phyloP scores from a whole-genome alignment of 2,113 vertebrate genomes.

The Antechinus flavipes region DNA sequence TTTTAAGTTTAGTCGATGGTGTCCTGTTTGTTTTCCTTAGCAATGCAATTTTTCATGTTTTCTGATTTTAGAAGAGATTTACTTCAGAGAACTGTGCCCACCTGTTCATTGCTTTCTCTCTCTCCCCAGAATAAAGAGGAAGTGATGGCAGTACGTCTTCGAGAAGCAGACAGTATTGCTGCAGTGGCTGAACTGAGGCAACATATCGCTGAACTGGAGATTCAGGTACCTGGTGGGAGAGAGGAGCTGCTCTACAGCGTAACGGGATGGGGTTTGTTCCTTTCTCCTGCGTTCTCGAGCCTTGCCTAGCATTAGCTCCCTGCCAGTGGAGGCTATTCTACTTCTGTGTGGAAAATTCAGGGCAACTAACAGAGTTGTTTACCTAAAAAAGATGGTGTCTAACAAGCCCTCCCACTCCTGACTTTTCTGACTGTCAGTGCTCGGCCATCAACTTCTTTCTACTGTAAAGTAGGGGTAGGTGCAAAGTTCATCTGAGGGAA shows the following conservation, averaged over 20 bases:
- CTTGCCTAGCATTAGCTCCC: neutral
- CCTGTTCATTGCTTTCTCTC: constrained; percentile 45
- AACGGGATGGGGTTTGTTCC: neutral
- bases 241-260: neutral
- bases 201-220: constrained; percentile 97
- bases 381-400: neutral
- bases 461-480: neutral
- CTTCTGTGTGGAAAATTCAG: neutral
- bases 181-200: constrained; percentile 97
- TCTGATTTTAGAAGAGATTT: constrained; percentile 8
- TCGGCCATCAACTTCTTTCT: neutral
- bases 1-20: constrained; percentile 14
- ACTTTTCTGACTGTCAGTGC: neutral
- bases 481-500: neutral
- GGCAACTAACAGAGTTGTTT: neutral
- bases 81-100: neutral
- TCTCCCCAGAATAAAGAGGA: constrained; percentile 94
- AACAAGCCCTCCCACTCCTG: neutral
- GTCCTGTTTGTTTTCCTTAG: neutral
- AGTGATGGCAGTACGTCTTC: constrained; percentile 96
- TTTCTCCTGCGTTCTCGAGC: neutral
- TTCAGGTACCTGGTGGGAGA: constrained; percentile 90
- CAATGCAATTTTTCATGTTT: neutral
- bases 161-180: constrained; percentile 97
- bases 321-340: neutral